Base-by-base conservation (phyloP, 2,113 vertebrate species). In the Tapirus terrestris region DNA sequence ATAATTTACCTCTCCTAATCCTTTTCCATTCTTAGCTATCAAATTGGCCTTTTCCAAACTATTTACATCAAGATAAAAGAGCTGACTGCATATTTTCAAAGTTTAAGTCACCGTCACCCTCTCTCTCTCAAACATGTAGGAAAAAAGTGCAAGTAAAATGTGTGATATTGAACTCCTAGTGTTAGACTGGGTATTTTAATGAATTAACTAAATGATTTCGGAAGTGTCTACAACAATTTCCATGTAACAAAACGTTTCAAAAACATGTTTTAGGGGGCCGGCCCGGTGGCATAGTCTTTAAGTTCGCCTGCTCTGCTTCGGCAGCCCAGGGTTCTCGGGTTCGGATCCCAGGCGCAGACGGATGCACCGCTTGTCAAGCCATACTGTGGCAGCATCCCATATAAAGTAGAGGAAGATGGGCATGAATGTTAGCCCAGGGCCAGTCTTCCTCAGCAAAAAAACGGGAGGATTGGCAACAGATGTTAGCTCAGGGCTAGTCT, bases 1-100 rank as follows among this genome's bases (percentile, higher is more conserved):
- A 76, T 93, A 95, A 89, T 92, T 89, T 75, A 58, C 65, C 58
- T 94, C 63, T n/a, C 33, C 16, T 97, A 96, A 96, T 96, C 73
- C 27, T 94, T 97, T 94, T 73, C 43, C 17, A 89, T 79, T 92
- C 61, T 93, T 79, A 93, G 56, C 29, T 63, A 89, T 94, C 43
- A 96, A 94, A 67, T 31, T 43, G 39, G 73, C 86, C 79, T 95
- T 93, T 95, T 96, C 14, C 29, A 92, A 97, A 86, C 25, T 83
- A 82, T 96, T 97, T 93, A 76, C 31, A 88, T 88, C n/a, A 68
- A 83, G 51, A 67, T 68, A 58, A 96, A 91, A 89, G 33, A 68
- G 61, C 67, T 89, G 58, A 94, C 31, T 75, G 6, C 5, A n/a
- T 93, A 77, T 68, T 93, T 95, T 86, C n/a, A 56, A 94, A 97